Conservation (phyloP, 2,797 vertebrate species). For the Setipinna tenuifilis region DNA sequence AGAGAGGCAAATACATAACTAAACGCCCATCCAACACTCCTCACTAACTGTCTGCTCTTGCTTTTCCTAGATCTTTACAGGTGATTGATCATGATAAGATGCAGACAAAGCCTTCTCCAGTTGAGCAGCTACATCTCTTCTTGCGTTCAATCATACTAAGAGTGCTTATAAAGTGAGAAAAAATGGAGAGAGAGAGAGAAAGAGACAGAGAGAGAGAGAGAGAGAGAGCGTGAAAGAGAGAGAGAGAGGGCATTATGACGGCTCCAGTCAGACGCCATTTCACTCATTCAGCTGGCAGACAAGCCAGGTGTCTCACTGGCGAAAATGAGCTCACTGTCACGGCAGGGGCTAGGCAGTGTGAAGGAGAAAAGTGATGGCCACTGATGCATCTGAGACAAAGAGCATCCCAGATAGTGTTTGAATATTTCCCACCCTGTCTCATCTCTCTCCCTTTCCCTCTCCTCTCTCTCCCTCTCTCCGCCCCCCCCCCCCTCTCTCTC, state of each 20-base stretch:
- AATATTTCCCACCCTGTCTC: not conserved
- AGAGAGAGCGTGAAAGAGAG: not conserved
- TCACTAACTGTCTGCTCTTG: not conserved
- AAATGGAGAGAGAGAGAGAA: not conserved
- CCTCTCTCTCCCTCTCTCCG: not conserved
- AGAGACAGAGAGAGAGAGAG: not conserved
- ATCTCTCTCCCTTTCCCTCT: too few relatives aligned
- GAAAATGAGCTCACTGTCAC: constrained; percentile 27
- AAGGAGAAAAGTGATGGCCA: not conserved
- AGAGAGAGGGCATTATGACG: constrained; percentile 25
- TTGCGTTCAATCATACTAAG: constrained; percentile 31
- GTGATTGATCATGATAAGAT: not conserved
- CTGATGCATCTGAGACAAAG: not conserved
- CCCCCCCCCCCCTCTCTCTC: not conserved
- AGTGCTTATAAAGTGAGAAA: constrained; percentile 21
- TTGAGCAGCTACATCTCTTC: not conserved
- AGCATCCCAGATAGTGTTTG: not conserved
- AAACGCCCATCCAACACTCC: not conserved
- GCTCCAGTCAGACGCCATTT: constrained; percentile 15
- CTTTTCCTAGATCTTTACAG: not conserved
- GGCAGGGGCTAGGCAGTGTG: not conserved
- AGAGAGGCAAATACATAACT: not conserved
- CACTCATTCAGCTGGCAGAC: constrained; percentile 25
- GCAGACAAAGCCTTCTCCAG: not conserved
- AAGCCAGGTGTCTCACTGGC: constrained; percentile 31